These are phyloP conservation scores for Amiota mariae DNA, from an alignment of 2,888 invertebrate species.

Conservation along the genomic window DNA sequence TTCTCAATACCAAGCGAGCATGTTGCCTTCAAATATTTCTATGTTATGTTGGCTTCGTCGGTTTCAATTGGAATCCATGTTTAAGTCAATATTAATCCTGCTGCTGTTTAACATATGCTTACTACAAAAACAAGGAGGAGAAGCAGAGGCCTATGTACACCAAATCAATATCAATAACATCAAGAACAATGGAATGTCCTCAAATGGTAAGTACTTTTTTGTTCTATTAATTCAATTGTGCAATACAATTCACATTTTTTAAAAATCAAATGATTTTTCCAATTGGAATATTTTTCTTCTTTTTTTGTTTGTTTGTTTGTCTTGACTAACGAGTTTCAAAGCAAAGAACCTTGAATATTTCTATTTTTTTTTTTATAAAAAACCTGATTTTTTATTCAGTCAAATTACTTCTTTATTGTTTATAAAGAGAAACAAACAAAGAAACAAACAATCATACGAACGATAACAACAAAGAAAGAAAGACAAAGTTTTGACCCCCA, in stretches of 20 bases:
- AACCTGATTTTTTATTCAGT: neutral
- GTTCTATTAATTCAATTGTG: too few species aligned
- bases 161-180: neutral
- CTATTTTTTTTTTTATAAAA: neutral
- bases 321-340: too few species aligned
- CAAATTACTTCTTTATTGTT: neutral
- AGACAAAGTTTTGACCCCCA: neutral
- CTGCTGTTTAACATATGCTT: conserved; percentile 20
- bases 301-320: neutral
- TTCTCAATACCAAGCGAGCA: neutral
- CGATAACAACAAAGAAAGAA: conserved; percentile 5
- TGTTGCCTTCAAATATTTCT: neutral
- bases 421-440: neutral
- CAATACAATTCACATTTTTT: neutral
- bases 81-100: neutral
- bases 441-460: neutral
- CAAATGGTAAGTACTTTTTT: conserved; percentile 13
- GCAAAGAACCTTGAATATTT: neutral
- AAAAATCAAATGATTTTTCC: neutral
- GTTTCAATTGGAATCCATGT: too few species aligned
- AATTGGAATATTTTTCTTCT: neutral
- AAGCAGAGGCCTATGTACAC: neutral
- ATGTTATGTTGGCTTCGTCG: too few species aligned
- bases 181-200: neutral
- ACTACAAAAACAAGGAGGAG: conserved; percentile 1